These are phyloP conservation scores for Rhagoletis zephyria DNA, from an alignment of 1,140 invertebrate genomes.

Conservation along the genomic window DNA sequence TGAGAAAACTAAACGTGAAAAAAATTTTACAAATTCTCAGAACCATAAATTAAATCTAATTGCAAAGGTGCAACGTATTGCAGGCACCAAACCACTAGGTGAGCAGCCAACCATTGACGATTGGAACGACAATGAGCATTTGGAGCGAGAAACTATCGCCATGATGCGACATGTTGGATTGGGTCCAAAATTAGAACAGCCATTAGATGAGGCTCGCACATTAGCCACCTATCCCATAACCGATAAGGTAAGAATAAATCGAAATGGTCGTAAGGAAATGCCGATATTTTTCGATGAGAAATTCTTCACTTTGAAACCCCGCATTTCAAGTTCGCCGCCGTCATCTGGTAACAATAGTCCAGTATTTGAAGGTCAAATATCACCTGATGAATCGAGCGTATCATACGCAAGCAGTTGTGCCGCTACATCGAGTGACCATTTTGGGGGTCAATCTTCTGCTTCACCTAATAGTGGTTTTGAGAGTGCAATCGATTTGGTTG, in stretches of 20 bases:
- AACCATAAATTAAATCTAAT: constrained; percentile 61
- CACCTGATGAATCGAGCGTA: background rate
- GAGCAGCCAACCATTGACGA: constrained; percentile 65
- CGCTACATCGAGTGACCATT: background rate
- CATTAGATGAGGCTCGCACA: constrained; percentile 52
- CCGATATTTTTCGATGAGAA: constrained; percentile 55
- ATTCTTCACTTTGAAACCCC: constrained; percentile 53
- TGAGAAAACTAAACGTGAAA: constrained; percentile 36
- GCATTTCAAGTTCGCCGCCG: background rate
- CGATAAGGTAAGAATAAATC: constrained; percentile 31
- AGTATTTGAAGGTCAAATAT: background rate
- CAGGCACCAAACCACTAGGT: constrained; percentile 64
- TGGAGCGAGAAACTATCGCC: constrained; percentile 63
- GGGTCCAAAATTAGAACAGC: constrained; percentile 58
- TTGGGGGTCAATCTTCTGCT: background rate
- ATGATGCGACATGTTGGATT: constrained; percentile 69
- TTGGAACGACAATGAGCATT: constrained; percentile 61
- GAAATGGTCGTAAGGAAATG: constrained; percentile 47
- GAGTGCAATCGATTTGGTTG: constrained; percentile 10
- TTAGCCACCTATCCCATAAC: constrained; percentile 55
- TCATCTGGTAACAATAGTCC: background rate
- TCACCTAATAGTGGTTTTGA: constrained; percentile 34
- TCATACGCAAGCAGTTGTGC: background rate
- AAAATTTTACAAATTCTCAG: background rate
- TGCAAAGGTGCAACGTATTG: constrained; percentile 64